phyloP scores from a whole-genome alignment of 1,140 invertebrate species.

The Halictus rubicundus region DNA sequence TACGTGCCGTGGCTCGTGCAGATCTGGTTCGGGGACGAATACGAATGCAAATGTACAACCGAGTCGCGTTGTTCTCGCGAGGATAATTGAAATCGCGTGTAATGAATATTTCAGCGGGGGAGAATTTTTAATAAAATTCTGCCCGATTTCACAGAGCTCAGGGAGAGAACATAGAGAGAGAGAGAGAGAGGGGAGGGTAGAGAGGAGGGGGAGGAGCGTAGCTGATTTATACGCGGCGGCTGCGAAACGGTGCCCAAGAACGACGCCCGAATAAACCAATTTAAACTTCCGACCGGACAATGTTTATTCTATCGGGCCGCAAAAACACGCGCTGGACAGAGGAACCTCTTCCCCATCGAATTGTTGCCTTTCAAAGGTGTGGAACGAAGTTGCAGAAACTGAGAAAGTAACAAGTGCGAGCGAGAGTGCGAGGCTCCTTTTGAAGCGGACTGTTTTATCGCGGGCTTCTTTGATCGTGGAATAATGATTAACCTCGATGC shows the following conservation, averaged over 20 bases:
- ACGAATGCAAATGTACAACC: constrained; percentile 6
- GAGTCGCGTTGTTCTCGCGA: neutral
- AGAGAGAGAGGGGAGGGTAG: too few relatives aligned
- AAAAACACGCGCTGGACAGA: neutral
- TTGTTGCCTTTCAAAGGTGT: neutral
- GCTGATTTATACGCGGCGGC: constrained; percentile 5
- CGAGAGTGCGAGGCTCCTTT: neutral
- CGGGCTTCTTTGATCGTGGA: neutral
- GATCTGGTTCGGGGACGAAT: neutral
- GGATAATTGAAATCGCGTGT: constrained; percentile 19
- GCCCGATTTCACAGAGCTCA: neutral
- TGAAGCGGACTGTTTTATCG: neutral
- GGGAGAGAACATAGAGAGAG: too few relatives aligned
- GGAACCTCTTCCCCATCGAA: neutral
- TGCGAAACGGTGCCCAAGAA: neutral
- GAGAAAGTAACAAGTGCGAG: neutral
- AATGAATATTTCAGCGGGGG: constrained; percentile 22
- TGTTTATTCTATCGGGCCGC: constrained; percentile 9
- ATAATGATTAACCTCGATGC: neutral
- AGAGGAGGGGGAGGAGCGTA: too few relatives aligned
- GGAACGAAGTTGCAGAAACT: neutral
- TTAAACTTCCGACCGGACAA: constrained; percentile 10
- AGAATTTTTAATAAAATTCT: constrained; percentile 17
- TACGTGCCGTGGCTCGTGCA: neutral
- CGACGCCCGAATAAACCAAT: constrained; percentile 3